Base-by-base conservation (phyloP, 2,113 vertebrate species). In the Caloenas nicobarica region DNA sequence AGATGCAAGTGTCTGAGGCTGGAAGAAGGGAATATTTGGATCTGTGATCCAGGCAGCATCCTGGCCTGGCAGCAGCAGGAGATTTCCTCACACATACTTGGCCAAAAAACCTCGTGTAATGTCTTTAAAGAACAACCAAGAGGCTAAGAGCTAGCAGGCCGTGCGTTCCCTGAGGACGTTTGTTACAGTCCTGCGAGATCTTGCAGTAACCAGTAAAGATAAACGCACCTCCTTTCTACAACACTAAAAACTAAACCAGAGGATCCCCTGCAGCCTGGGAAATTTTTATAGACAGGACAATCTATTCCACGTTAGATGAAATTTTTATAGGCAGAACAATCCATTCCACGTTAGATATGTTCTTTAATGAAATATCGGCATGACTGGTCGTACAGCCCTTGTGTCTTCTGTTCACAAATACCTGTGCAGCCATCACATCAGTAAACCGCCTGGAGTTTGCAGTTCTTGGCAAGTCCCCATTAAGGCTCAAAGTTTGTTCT, bases 31-130 rank as follows among this genome's bases (percentile, higher is more conserved):
- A 78, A 71, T 88, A 10, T 50, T 86, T 96, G 82, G 79, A 78
- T 86, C 38, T 0, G 3, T 74, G 91, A 90, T 83, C 46, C 82
- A 86, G 79, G 86, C 88, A 95, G 89, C 91, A 74, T 96, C 91
- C 90, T 94, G 96, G 79, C 62, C 92, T 97, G 91, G 93, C 95
- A 95, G 89, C 91, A 62, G 76, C 50, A 42, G 69, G 88, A 95
- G 94, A 89, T 95, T 93, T 93, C 88, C 91, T 96, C 93, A 94
- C 89, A 83, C 74, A 58, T 83, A 38, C 60, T 96, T 96, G 95
- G 91, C 96, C 90, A 78, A 88, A 90, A 28, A 91, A 33, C 23
- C 34, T 76, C 34, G 5, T 62, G 90, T 91, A 95, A 96, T 73
- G 93, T 81, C 85, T 95, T 94, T 88, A 80, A 91, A 96, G 95